Evolutionary conservation across 1,140 invertebrate species (phyloP).

Genomic region (Zophobas atratus): DNA sequence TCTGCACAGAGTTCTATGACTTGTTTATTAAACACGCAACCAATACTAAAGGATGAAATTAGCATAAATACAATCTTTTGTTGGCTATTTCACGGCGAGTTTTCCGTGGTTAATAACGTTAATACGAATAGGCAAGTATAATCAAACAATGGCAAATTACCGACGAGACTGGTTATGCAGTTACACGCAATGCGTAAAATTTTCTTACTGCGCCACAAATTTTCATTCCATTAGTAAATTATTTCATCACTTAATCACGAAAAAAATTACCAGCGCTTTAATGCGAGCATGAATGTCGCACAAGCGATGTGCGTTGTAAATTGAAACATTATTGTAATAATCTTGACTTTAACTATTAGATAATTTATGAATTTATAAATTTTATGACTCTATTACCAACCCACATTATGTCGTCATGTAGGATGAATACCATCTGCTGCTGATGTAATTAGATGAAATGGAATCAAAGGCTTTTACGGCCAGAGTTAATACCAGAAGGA

Average conservation of each 20-base stretch:
- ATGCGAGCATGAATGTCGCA: no score
- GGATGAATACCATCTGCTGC: no score
- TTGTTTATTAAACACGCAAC: constrained; percentile 22
- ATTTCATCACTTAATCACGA: not conserved
- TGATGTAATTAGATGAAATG: no score
- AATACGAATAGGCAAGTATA: constrained; percentile 27
- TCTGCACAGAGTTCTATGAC: constrained; percentile 26
- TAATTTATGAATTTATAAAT: no score
- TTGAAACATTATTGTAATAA: not conserved
- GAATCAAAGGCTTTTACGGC: no score
- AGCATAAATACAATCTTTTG: constrained; percentile 18
- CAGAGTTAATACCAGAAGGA: no score
- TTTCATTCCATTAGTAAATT: not conserved
- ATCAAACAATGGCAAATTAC: constrained; percentile 30
- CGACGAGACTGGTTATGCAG: constrained; percentile 15
- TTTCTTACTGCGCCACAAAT: constrained; percentile 14
- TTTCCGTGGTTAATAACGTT: constrained; percentile 16
- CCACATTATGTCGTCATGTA: no score
- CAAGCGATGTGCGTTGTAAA: no score
- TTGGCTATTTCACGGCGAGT: constrained; percentile 5
- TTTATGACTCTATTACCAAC: no score
- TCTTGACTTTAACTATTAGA: no score
- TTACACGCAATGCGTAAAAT: constrained; percentile 41
- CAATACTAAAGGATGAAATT: constrained; percentile 6
- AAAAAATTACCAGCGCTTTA: not conserved